Conservation (phyloP, 2,797 vertebrate genomes). For the Sebastiscus tertius region DNA sequence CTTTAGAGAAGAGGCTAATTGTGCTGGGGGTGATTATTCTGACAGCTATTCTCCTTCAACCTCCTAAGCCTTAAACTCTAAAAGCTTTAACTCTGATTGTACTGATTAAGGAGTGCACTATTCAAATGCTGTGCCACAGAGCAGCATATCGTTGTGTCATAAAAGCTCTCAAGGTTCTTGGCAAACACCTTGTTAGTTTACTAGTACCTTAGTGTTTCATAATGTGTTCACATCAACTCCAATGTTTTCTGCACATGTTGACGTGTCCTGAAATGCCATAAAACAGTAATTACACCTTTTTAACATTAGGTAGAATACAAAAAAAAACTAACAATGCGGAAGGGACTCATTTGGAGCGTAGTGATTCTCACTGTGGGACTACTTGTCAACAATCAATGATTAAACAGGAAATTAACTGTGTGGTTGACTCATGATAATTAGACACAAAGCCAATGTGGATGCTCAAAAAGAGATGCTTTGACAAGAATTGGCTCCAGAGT, state of each 20-base stretch:
- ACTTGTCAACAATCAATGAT: slow-evolving; percentile 5
- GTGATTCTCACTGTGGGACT: neutral
- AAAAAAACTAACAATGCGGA: neutral
- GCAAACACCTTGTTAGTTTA: neutral
- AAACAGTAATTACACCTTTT: neutral
- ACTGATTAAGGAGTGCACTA: neutral
- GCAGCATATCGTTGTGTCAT: neutral
- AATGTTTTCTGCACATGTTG: neutral
- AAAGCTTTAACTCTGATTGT: neutral
- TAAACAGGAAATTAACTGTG: slow-evolving; percentile 5
- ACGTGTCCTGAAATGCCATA: neutral
- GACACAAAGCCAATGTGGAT: neutral
- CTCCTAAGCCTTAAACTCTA: neutral
- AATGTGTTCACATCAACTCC: neutral
- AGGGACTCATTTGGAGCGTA: neutral
- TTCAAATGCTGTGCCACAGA: neutral
- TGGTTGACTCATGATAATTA: neutral
- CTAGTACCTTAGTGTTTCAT: neutral
- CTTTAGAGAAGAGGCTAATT: slow-evolving; percentile 22
- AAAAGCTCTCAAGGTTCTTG: neutral
- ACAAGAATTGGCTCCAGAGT: neutral
- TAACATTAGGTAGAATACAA: neutral
- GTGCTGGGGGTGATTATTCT: slow-evolving; percentile 6
- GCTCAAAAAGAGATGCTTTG: neutral
- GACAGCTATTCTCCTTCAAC: slow-evolving; percentile 2